phyloP scores from a whole-genome alignment of 2,113 vertebrate species.

The Corynorhinus townsendii region DNA sequence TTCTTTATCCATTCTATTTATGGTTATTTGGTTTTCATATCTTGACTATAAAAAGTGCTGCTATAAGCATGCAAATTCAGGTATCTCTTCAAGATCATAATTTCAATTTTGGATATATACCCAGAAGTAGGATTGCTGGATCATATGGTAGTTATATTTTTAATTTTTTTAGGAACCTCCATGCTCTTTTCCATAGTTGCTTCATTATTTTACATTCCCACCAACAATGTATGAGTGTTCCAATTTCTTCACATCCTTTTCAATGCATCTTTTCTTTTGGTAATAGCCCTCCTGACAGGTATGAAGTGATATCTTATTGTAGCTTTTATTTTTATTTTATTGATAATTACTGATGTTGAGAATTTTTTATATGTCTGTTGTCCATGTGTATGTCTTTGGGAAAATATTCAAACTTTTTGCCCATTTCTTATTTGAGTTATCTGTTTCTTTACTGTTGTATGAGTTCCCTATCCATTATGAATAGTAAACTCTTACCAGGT shows the following conservation, averaged over 20 bases:
- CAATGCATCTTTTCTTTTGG: neutral
- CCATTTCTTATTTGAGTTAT: neutral
- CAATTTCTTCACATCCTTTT: neutral
- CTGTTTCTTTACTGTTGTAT: neutral
- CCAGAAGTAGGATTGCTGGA: neutral
- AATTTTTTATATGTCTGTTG: neutral
- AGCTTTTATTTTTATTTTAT: neutral
- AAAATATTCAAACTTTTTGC: neutral
- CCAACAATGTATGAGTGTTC: neutral
- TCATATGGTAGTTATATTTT: neutral
- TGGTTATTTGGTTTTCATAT: neutral
- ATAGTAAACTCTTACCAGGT: neutral
- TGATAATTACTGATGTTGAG: neutral
- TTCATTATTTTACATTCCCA: neutral
- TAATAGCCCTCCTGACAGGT: neutral
- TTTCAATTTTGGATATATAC: neutral
- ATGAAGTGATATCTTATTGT: neutral
- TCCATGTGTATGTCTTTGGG: neutral
- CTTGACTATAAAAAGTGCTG: neutral
- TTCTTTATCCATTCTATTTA: neutral
- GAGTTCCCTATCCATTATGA: neutral
- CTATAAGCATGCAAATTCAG: neutral
- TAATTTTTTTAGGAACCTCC: neutral
- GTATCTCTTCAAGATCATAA: neutral
- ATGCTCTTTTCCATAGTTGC: neutral